Conservation (phyloP, 1,140 invertebrate genomes). For the Muscidifurax raptorellus region DNA sequence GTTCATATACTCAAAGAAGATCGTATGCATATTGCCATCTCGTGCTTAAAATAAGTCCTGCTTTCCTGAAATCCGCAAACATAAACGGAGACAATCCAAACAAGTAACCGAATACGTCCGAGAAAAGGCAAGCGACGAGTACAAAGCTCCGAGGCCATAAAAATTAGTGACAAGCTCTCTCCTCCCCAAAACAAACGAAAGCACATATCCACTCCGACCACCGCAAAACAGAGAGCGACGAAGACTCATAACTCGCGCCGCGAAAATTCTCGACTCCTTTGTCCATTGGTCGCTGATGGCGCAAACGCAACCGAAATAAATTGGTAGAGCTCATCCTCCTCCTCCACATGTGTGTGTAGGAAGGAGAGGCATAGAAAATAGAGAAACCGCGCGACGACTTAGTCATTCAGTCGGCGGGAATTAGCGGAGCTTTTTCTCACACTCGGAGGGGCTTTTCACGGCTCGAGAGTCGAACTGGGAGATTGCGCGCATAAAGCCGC, state of each 20-base stretch:
- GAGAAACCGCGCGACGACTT: conserved; percentile 40
- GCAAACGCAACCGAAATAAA: background rate
- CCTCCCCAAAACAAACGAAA: background rate
- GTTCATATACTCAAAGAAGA: too few relatives aligned
- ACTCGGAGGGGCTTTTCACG: background rate
- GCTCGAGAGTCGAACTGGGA: background rate
- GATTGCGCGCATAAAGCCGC: background rate
- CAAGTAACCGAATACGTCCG: background rate
- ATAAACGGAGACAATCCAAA: background rate
- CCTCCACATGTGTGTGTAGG: background rate
- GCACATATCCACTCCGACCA: background rate
- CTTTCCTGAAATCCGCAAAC: background rate
- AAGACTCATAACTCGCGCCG: conserved; percentile 4
- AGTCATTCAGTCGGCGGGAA: conserved; percentile 19
- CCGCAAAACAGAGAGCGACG: background rate
- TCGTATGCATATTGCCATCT: too few relatives aligned
- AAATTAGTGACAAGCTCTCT: conserved; percentile 2
- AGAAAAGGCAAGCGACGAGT: background rate
- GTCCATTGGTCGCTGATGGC: background rate
- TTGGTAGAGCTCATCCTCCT: background rate
- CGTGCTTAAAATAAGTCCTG: background rate
- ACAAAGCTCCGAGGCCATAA: background rate
- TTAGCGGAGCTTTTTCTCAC: conserved; percentile 6
- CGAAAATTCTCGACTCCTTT: conserved; percentile 14
- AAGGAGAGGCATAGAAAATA: background rate